Evolutionary conservation across 2,113 vertebrate genomes (phyloP), one percentile per base, ranked within the genome.

Genomic region (Pomatorhinus ruficollis): DNA sequence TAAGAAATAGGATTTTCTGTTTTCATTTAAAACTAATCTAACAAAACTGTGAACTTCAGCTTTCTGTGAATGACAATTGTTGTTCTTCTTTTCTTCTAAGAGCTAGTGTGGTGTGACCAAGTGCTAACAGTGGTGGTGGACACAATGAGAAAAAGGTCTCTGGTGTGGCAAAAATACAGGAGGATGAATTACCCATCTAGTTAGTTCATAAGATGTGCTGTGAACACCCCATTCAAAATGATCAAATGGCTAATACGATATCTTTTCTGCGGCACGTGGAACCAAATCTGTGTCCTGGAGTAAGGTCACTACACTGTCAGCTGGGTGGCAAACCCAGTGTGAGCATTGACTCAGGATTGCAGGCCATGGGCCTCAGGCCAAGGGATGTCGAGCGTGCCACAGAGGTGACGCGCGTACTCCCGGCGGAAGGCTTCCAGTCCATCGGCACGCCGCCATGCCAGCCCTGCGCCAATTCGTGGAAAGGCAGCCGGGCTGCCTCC

Each of bases 261-360:
- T 59, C 85, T 92, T 74, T 45, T 80, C 85, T 76, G 77, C 25
- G 10, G 87, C 87, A 82, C 50, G 0, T 78, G 90, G 91, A 95
- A 96, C 79, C 28, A 14, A 96, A 91, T 96, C 76, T 92, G 64
- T 92, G 94, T 69, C 90, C 88, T 12, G 31, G 57, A 75, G 91
- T 95, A 96, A 97, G 85, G 89, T 96, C 95, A 97, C 92, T 64
- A 83, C 74, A 56, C 91, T 93, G 87, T 93, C 90, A 93, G 96
- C 96, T 95, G 95, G 91, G 83, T 86, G 93, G 94, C 97, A 96
- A 89, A 76, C 90, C 49, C 83, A 44, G 63, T 28, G 59, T 54
- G 87, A 90, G 90, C 95, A 68, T 22, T 97, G 93, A 94, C 89
- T 97, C 4, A 10, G 83, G 82, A 93, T 78, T 97, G 95, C 72